Evolutionary conservation across 2,113 vertebrate species (phyloP).

Genomic region (Cyanoliseus patagonus): DNA sequence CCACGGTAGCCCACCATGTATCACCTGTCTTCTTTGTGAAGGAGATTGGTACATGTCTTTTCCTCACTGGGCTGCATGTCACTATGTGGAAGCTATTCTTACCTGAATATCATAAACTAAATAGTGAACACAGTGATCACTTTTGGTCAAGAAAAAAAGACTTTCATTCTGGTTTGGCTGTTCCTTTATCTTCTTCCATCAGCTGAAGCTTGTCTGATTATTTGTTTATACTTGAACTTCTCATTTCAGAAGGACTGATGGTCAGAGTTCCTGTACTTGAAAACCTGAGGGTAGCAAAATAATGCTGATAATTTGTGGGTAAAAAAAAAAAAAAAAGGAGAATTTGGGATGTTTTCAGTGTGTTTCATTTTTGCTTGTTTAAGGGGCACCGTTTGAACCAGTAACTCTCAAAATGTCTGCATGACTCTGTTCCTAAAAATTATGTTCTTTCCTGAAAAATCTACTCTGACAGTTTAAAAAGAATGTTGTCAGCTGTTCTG

Average conservation of each 20-base stretch:
- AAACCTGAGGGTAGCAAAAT: not conserved
- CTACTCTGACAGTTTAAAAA: not conserved
- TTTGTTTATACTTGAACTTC: not conserved
- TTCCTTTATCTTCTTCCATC: not conserved
- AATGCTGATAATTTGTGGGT: not conserved
- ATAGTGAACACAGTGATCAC: not conserved
- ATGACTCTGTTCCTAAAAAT: not conserved
- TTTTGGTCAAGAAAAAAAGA: not conserved
- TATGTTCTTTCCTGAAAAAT: not conserved
- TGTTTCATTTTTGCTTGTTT: not conserved
- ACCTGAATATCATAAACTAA: not conserved
- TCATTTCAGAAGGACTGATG: not conserved
- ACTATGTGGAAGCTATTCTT: not conserved
- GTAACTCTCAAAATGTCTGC: not conserved
- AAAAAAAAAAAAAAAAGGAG: not conserved
- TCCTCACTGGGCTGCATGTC: not conserved
- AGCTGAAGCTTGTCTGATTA: not conserved
- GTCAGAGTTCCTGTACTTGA: not conserved
- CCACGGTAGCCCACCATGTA: accelerated
- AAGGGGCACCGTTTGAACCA: not conserved
- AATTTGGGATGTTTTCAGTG: not conserved
- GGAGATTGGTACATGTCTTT: not conserved
- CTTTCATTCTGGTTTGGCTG: not conserved
- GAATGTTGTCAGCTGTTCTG: slow-evolving; percentile 1
- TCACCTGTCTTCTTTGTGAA: not conserved